These are phyloP conservation scores for Tridacna crocea DNA, from an alignment of 2,888 invertebrate genomes.

Conservation along the genomic window DNA sequence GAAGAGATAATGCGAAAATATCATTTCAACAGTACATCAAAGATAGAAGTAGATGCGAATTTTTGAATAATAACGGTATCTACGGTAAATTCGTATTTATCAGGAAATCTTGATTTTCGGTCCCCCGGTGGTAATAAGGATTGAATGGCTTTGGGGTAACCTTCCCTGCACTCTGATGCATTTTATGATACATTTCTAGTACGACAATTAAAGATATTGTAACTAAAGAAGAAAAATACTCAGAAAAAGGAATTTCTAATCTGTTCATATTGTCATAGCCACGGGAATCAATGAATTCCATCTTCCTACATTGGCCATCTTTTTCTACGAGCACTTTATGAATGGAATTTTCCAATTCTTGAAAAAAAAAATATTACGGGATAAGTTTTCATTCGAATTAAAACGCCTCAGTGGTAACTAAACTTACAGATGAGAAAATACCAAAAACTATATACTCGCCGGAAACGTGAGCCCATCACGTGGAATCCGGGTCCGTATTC, in stretches of 20 bases:
- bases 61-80: slow-evolving; percentile 5
- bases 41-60: slow-evolving; percentile 20
- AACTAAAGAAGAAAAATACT: background rate
- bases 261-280: background rate
- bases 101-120: slow-evolving; percentile 15
- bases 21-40: slow-evolving; percentile 19
- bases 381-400: background rate
- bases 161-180: background rate
- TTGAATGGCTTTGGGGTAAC: background rate
- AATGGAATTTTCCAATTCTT: background rate
- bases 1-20: slow-evolving; percentile 20
- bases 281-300: background rate
- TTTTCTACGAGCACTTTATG: background rate
- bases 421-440: background rate
- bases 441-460: no score
- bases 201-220: background rate
- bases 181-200: background rate
- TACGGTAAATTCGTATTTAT: slow-evolving; percentile 23
- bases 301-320: background rate
- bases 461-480: no score
- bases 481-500: no score
- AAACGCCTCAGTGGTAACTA: background rate
- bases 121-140: slow-evolving; percentile 14
- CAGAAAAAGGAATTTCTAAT: background rate
- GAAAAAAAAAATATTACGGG: background rate